Evolutionary conservation across 2,888 invertebrate species (phyloP), one percentile per base, ranked within the genome.

Genomic region (Rotaria macrura): DNA sequence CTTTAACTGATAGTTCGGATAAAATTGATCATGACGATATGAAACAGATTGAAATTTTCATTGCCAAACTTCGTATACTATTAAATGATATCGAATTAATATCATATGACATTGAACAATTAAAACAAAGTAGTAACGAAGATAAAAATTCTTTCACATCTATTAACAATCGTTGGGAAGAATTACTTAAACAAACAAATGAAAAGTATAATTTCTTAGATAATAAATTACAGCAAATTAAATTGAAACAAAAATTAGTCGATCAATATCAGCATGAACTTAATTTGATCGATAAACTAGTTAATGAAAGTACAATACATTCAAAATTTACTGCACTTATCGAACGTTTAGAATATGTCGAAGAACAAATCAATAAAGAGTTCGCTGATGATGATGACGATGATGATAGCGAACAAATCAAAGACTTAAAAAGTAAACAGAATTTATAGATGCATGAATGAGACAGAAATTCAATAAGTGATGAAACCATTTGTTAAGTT

Each of bases 81-180:
- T 43, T 79, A n/a, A 79, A 79, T 79, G 79, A 79, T 43, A 79
- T 79, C 43, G 43, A 79, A 23, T 79, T 79, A n/a, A 79, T 79
- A 20, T 43, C 43, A 40, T 79, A 43, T 43, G 79, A 79, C 20
- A 40, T 79, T 43, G 79, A 79, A 79, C 79, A 79, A 79, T 79
- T 79, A 43, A 79, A 79, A 79, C 40, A 79, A 25, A 79, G 14
- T 43, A 38, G 43, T 79, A 14, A 43, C n/a, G 79, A 79, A 43
- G n/a, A 43, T 43, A 9, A 43, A 79, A 17, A 79, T 23, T 3
- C 9, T 25, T 1, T 79, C 6, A 25, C 34, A 43, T 25, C 2
- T 14, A 79, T 79, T 2, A 79, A 40, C 5, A 40, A n/a, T 25
- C 40, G 43, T 9, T 79, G 79, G 79, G 79, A 79, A 43, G 43